Conservation (phyloP, 37 sponge, comb jelly and placozoan genomes). For the Bolinopsis microptera region DNA sequence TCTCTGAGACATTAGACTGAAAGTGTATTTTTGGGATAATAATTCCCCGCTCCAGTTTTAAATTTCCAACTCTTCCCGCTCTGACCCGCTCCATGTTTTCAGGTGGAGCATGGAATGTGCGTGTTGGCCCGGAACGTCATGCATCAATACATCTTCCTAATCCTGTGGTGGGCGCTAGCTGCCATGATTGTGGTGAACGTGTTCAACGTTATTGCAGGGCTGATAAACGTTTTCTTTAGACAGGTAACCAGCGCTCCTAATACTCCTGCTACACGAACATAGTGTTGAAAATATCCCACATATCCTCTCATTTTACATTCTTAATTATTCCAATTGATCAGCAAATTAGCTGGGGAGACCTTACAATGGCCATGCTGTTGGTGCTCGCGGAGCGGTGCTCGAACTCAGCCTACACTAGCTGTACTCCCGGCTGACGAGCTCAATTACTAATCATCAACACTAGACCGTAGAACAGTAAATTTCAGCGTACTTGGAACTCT, state of each 20-base stretch:
- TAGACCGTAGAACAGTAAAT: background rate
- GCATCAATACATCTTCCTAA: constrained; percentile 34
- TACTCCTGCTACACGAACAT: no score
- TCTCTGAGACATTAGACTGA: background rate
- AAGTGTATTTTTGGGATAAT: background rate
- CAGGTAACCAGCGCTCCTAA: background rate
- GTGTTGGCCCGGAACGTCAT: constrained; percentile 1
- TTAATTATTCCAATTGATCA: background rate
- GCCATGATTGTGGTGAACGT: background rate
- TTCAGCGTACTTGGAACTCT: background rate
- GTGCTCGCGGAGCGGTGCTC: background rate
- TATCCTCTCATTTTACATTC: background rate
- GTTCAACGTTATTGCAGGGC: background rate
- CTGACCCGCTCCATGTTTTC: background rate
- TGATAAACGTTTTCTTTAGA: background rate
- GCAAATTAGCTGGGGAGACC: background rate
- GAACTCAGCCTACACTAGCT: background rate
- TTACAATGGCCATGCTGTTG: no score
- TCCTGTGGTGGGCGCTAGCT: constrained; percentile 37
- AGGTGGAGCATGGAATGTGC: constrained; percentile 21
- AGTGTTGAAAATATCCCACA: background rate
- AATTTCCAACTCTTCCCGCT: background rate
- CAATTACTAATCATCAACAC: background rate
- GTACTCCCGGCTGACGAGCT: background rate
- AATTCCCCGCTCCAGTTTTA: background rate